Evolutionary conservation across 2,888 invertebrate species (phyloP), one percentile per base, ranked within the genome.

Genomic region (Nomada fucata): DNA sequence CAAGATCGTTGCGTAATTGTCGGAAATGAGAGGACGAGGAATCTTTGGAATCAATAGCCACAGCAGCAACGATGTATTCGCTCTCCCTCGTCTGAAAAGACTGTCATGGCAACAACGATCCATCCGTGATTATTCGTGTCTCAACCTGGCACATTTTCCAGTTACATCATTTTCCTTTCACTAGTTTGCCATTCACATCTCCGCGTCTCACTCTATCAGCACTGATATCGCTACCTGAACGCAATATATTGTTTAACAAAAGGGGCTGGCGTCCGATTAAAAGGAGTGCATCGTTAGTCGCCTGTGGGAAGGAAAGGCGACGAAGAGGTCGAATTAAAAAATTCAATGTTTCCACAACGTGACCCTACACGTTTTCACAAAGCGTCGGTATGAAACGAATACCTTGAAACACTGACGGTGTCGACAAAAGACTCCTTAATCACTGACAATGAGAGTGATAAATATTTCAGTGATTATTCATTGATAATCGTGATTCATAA

Each of bases 101-200:
- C 85, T 87, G 88, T 89, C 87, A 88, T 88, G 89, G 89, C 88
- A 89, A 89, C 88, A 86, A 86, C 88, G 88, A 89, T 89, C 86
- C 87, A 87, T 87, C 63, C 80, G 84, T 52, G 57, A 79, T 84
- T 84, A 82, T 84, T 79, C 72, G 75, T 73, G 63, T 55, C 57
- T 65, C 73, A 23, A 23, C n/a, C 69, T 57, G 36, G 52, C 69
- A 42, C 71, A 68, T 71, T 69, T 69, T 67, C 69, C 72, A 60
- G 47, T 67, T 75, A 64, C 53, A 65, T 42, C 53, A 26, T 26
- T 67, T 70, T 72, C 80, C 64, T 23, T 71, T 72, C 36, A 36
- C 36, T 36, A 36, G 36, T 36, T 36, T 36, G 36, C 36, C 36
- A 36, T 36, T 50, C 44, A 15, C 44, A 26, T 53, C 29, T 36